Evolutionary conservation across 2,888 invertebrate species (phyloP).

Genomic region (Poecilobothrus nobilitatus): DNA sequence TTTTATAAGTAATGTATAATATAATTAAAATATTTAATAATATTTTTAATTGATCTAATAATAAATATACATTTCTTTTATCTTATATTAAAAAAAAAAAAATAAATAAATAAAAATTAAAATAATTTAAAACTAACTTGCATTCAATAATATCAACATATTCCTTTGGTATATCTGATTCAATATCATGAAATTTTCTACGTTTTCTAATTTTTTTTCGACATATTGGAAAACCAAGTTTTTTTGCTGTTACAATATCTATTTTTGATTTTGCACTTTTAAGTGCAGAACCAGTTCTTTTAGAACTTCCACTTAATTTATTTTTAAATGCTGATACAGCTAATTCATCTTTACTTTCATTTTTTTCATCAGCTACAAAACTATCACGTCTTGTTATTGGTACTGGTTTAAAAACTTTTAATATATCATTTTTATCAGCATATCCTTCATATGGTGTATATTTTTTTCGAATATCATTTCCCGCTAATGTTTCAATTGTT

Average conservation of each 20-base stretch:
- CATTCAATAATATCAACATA: conserved; percentile 38
- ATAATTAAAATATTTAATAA: too few relatives aligned
- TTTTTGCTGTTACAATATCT: background rate
- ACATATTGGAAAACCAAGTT: background rate
- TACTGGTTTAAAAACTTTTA: conserved; percentile 25
- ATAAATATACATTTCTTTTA: too few relatives aligned
- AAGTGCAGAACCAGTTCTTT: background rate
- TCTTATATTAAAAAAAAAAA: too few relatives aligned
- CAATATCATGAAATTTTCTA: conserved; percentile 7
- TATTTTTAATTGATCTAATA: too few relatives aligned
- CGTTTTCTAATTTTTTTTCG: conserved; percentile 15
- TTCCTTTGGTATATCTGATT: conserved; percentile 28
- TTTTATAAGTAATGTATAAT: too few relatives aligned
- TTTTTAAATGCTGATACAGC: background rate
- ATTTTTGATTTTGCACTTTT: background rate
- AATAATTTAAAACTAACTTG: conserved; percentile 35
- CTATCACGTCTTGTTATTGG: conserved; percentile 36
- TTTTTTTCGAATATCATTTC: conserved; percentile 32
- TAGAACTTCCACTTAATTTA: background rate
- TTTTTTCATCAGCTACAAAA: conserved; percentile 22
- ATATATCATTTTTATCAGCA: conserved; percentile 32
- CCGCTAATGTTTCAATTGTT: conserved; percentile 38
- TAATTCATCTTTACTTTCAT: background rate
- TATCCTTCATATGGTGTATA: conserved; percentile 38
- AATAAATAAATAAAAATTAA: too few relatives aligned